Evolutionary conservation across 2,888 invertebrate species (phyloP).

Genomic region (Nomada ferruginata): DNA sequence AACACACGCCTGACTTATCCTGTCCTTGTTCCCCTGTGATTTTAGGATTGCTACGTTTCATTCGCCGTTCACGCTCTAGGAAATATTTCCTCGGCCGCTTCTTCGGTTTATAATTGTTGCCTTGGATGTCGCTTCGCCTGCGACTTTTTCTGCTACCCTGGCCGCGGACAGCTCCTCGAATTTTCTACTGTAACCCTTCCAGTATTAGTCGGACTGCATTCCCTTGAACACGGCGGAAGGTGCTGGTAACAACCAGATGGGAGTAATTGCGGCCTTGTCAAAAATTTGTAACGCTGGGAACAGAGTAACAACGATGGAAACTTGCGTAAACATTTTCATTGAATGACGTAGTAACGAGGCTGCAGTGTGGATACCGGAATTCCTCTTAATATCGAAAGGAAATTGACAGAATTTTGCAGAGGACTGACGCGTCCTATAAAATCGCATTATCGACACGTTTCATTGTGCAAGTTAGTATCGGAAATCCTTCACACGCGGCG

Average conservation of each 20-base stretch:
- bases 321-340: constrained; percentile 14
- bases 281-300: background rate
- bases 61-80: no score
- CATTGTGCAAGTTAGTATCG: constrained; percentile 57
- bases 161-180: no score
- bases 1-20: background rate
- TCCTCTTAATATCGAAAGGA: constrained; percentile 28
- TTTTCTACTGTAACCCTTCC: no score
- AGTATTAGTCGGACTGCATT: no score
- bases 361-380: background rate
- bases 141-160: no score
- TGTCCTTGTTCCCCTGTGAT: background rate
- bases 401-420: constrained; percentile 42
- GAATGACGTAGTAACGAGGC: background rate
- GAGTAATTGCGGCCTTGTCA: background rate
- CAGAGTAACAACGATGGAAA: background rate
- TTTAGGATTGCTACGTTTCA: background rate
- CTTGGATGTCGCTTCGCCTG: background rate
- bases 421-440: constrained; percentile 17
- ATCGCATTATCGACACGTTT: constrained; percentile 40
- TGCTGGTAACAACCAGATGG: no score
- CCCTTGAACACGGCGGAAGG: no score
- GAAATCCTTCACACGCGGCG: constrained; percentile 46
- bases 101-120: no score
- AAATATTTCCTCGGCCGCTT: no score